Conservation (phyloP, 2,113 vertebrate genomes). For the Microcebus murinus region DNA sequence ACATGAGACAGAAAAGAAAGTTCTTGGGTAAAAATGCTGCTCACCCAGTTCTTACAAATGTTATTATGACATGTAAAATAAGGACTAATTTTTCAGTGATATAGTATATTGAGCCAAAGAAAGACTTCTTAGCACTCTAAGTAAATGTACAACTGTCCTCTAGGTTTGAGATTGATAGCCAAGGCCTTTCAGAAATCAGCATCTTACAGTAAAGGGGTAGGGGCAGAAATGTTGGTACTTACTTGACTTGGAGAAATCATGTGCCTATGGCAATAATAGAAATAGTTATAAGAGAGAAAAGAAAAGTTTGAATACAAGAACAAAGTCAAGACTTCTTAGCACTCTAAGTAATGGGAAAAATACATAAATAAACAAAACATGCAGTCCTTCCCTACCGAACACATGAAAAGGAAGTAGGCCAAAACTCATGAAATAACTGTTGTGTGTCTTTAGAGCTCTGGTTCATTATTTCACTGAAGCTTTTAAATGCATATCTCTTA, state of each 20-base stretch:
- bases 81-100: background rate
- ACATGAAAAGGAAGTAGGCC: background rate
- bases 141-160: background rate
- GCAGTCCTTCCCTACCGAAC: background rate
- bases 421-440: constrained; percentile 32
- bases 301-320: constrained; percentile 2
- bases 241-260: constrained; percentile 31
- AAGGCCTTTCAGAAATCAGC: constrained; percentile 53
- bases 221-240: constrained; percentile 17
- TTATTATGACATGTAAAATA: background rate
- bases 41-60: background rate
- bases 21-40: background rate
- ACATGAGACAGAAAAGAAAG: background rate
- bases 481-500: constrained; percentile 39
- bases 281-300: constrained; percentile 27
- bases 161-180: constrained; percentile 56
- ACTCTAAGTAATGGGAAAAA: background rate
- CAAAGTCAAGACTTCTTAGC: constrained; percentile 2
- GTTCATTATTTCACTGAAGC: constrained; percentile 59
- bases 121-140: background rate
- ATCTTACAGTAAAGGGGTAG: constrained; percentile 32
- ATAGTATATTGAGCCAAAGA: background rate
- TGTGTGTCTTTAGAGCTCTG: background rate
- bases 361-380: background rate
- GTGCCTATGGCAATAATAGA: background rate